A percentile compares a stretch with the other conserved stretches of the same genome.
phyloP scores from a whole-genome alignment of 2,113 vertebrate genomes.

The Equus przewalskii region DNA sequence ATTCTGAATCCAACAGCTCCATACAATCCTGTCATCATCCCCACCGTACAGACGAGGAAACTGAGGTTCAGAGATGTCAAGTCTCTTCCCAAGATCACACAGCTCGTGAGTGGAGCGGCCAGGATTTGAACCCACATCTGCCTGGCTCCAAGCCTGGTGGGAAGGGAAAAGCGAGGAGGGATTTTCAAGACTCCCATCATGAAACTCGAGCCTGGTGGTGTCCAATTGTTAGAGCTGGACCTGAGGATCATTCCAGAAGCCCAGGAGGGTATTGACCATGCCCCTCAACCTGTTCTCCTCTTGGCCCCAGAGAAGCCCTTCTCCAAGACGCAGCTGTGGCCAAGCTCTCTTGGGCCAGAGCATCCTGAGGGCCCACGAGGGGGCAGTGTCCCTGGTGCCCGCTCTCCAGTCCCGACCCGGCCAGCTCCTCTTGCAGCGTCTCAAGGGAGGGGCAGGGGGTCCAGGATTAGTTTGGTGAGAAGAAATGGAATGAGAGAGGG shows the following conservation, averaged over 20 bases:
- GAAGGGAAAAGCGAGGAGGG: not conserved
- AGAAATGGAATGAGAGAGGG: not conserved
- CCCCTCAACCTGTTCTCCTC: not conserved
- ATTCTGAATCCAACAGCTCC: not conserved
- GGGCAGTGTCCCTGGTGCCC: not conserved
- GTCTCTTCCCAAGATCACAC: not conserved
- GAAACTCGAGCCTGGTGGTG: not conserved
- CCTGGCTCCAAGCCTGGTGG: not conserved
- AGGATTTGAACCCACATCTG: not conserved
- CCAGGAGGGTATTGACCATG: fast-evolving
- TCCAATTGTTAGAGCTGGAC: fast-evolving
- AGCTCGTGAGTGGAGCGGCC: not conserved
- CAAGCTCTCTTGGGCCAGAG: not conserved
- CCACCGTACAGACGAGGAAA: not conserved
- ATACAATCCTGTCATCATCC: fast-evolving
- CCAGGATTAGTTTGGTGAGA: not conserved
- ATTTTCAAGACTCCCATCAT: not conserved
- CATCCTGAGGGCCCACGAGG: fast-evolving
- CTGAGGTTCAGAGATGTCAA: not conserved
- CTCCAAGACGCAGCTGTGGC: not conserved
- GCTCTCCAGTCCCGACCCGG: not conserved
- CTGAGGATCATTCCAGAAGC: not conserved
- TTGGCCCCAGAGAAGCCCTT: not conserved
- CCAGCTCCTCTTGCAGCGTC: not conserved
- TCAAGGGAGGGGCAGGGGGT: fast-evolving